Evolutionary conservation across 2,797 vertebrate genomes (phyloP).

Genomic region (Tragelaphus eurycerus): DNA sequence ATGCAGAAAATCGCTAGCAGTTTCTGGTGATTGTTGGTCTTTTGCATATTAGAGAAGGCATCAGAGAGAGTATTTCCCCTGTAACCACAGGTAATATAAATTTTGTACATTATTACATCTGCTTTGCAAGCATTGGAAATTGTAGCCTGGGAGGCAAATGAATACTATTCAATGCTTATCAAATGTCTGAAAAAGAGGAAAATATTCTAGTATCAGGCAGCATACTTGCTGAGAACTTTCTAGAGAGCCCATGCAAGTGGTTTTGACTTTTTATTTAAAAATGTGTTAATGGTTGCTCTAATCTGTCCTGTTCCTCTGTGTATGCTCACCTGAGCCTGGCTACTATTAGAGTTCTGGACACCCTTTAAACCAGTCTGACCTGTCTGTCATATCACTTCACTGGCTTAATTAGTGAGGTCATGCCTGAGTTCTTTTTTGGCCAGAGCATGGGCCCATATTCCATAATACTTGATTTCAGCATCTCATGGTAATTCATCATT

Average conservation of each 20-base stretch:
- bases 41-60: not conserved
- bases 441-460: constrained; percentile 7
- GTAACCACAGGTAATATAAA: not conserved
- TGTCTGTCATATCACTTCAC: not conserved
- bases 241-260: not conserved
- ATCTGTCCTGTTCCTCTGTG: not conserved
- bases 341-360: constrained; percentile 22
- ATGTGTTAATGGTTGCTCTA: not conserved
- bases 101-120: too few relatives aligned
- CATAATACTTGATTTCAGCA: constrained; percentile 50
- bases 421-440: constrained; percentile 49
- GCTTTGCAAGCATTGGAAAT: not conserved
- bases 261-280: not conserved
- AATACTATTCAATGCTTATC: not conserved
- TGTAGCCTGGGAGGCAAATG: not conserved
- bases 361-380: constrained; percentile 48
- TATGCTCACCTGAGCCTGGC: not conserved
- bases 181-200: not conserved
- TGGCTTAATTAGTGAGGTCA: constrained; percentile 64
- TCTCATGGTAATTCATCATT: constrained; percentile 58
- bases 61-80: not conserved
- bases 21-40: not conserved
- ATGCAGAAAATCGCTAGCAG: not conserved
- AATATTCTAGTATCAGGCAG: not conserved
- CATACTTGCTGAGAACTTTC: not conserved